Conservation (phyloP, 2,797 vertebrate genomes). For the Cryptoprocta ferox region DNA sequence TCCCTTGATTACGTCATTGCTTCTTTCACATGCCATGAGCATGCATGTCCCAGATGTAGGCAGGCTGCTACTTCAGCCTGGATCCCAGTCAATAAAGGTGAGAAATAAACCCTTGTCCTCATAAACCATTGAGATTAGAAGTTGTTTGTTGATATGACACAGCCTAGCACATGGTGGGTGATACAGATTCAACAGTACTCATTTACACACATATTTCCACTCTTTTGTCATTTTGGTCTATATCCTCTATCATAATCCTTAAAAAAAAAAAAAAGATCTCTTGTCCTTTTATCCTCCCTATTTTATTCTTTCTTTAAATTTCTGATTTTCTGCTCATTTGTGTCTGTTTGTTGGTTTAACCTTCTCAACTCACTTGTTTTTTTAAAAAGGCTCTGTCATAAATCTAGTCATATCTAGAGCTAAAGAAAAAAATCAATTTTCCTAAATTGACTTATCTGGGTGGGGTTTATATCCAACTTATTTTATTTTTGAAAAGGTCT, state of each 20-base stretch:
- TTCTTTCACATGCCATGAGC: background rate
- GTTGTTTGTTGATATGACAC: background rate
- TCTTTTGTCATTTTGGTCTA: background rate
- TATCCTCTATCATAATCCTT: background rate
- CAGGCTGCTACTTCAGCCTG: background rate
- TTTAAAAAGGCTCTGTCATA: background rate
- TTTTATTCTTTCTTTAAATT: background rate
- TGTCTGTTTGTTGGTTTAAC: background rate
- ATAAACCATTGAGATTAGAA: background rate
- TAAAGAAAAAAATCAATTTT: background rate
- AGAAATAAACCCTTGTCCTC: background rate
- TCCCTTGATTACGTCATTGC: background rate
- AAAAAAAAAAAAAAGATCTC: too few species aligned
- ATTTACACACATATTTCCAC: background rate
- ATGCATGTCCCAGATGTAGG: background rate
- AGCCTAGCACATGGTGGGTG: background rate
- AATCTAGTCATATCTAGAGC: background rate
- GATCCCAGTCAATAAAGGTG: background rate
- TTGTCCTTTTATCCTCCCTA: background rate
- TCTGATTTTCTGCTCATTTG: background rate
- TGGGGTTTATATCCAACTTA: background rate
- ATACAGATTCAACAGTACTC: background rate
- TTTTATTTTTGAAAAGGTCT: slow-evolving; percentile 22
- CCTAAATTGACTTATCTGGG: background rate
- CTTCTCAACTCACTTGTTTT: background rate